Conservation (phyloP, 2,797 vertebrate species). For the Ataeniobius toweri region DNA sequence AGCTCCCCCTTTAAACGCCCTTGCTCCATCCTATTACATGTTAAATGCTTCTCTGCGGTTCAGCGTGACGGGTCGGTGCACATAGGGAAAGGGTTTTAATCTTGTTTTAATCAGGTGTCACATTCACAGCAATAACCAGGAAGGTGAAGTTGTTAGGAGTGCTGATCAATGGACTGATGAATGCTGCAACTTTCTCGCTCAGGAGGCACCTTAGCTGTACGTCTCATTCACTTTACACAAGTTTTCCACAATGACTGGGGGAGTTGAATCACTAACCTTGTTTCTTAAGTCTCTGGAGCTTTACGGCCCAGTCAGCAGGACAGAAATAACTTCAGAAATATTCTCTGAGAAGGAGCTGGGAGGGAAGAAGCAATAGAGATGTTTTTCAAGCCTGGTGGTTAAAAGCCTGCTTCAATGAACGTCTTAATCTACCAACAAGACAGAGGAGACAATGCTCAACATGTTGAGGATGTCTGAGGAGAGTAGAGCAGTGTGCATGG, state of each 20-base stretch:
- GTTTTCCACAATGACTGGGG: constrained; percentile 22
- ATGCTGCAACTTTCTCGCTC: constrained; percentile 21
- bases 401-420: constrained; percentile 32
- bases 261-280: constrained; percentile 14
- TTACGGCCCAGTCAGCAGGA: constrained; percentile 36
- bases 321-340: constrained; percentile 41
- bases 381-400: constrained; percentile 29
- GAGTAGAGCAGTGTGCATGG: constrained; percentile 76
- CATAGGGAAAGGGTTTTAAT: constrained; percentile 45
- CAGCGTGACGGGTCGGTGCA: constrained; percentile 38
- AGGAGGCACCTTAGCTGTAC: constrained; percentile 13
- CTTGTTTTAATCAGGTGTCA: constrained; percentile 54
- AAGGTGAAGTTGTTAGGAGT: constrained; percentile 36
- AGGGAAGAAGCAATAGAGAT: constrained; percentile 6
- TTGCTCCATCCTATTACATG: constrained; percentile 49
- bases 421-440: constrained; percentile 24
- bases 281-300: constrained; percentile 27
- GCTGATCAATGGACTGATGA: constrained; percentile 24
- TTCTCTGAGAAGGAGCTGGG: constrained; percentile 12
- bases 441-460: constrained; percentile 44
- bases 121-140: constrained; percentile 44
- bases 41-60: constrained; percentile 44
- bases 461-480: constrained; percentile 53
- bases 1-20: constrained; percentile 53
- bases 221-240: constrained; percentile 16